Percentiles rank a stretch among this genome's conserved stretches.
These are phyloP conservation scores for Teleopsis dalmanni DNA, from an alignment of 1,140 invertebrate genomes.

Conservation along the genomic window DNA sequence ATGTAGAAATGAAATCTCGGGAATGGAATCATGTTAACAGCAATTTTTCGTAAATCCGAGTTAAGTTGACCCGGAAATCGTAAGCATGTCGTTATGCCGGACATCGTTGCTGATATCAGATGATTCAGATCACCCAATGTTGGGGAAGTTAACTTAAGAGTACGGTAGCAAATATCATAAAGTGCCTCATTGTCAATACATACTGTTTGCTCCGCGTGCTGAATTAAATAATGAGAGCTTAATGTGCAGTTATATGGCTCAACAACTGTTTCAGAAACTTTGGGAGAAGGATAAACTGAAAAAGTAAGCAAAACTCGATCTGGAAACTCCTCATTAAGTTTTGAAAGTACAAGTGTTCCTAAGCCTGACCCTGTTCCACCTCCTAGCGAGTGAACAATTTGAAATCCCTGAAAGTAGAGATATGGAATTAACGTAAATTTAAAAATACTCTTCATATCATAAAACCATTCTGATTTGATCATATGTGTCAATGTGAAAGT, in stretches of 20 bases:
- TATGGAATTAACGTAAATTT: too few relatives aligned
- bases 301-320: slow-evolving; percentile 91
- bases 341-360: slow-evolving; percentile 77
- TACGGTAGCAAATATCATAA: slow-evolving; percentile 81
- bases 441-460: too few relatives aligned
- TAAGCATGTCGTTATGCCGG: slow-evolving; percentile 79
- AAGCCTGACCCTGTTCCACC: slow-evolving; percentile 83
- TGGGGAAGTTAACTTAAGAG: slow-evolving; percentile 67
- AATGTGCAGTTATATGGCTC: slow-evolving; percentile 76
- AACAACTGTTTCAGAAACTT: slow-evolving; percentile 76
- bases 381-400: slow-evolving; percentile 72
- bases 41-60: slow-evolving; percentile 88
- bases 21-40: slow-evolving; percentile 97
- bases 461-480: too few relatives aligned
- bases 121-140: slow-evolving; percentile 60
- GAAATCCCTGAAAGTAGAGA: slow-evolving; percentile 72
- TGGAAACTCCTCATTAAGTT: slow-evolving; percentile 77
- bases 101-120: slow-evolving; percentile 65
- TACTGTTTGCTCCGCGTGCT: slow-evolving; percentile 77
- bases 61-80: slow-evolving; percentile 76
- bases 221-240: slow-evolving; percentile 73
- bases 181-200: slow-evolving; percentile 81
- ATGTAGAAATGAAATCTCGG: slow-evolving; percentile 94
- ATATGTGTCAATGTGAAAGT: too few relatives aligned
- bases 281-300: slow-evolving; percentile 84